A percentile compares a stretch with the other conserved stretches of the same genome.
Conservation (phyloP, 2,113 vertebrate species). For the Pseudolaguvia tuberculata region DNA sequence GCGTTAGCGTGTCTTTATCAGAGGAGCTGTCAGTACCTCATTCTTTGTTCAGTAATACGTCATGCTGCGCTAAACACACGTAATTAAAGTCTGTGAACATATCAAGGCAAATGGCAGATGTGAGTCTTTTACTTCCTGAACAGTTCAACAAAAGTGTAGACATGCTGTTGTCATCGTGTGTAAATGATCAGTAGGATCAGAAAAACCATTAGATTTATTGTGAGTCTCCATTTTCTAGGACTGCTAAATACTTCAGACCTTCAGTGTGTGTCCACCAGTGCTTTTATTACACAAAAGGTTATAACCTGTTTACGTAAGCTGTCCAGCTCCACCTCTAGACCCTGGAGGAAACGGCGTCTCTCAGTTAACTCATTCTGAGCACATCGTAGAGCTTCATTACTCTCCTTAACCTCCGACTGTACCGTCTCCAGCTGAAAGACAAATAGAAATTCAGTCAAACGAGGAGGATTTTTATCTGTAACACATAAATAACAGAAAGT, state of each 20-base stretch:
- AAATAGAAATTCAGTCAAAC: background rate
- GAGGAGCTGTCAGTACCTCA: background rate
- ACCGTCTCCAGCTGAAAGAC: slow-evolving; percentile 62
- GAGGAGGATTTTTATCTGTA: background rate
- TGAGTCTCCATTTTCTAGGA: too few relatives aligned
- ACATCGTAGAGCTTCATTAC: slow-evolving; percentile 64
- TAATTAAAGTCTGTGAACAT: slow-evolving; percentile 24
- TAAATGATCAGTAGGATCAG: background rate
- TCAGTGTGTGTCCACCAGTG: background rate
- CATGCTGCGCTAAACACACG: slow-evolving; percentile 11
- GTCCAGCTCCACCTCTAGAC: slow-evolving; percentile 70
- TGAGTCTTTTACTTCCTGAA: slow-evolving; percentile 12
- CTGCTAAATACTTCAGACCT: too few relatives aligned
- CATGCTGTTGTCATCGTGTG: slow-evolving; percentile 13
- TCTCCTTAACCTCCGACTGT: slow-evolving; percentile 70
- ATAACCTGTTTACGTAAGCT: slow-evolving; percentile 69
- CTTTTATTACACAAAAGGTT: background rate
- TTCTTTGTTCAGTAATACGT: slow-evolving; percentile 16
- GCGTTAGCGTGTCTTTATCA: background rate
- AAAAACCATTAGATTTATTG: background rate
- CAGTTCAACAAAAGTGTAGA: slow-evolving; percentile 11
- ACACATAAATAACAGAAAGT: too few relatives aligned
- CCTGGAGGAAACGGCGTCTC: slow-evolving; percentile 69
- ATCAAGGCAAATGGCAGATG: slow-evolving; percentile 38
- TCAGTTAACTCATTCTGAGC: slow-evolving; percentile 69